Evolutionary conservation across 2,888 invertebrate genomes (phyloP).

Genomic region (Macrophya annulata): DNA sequence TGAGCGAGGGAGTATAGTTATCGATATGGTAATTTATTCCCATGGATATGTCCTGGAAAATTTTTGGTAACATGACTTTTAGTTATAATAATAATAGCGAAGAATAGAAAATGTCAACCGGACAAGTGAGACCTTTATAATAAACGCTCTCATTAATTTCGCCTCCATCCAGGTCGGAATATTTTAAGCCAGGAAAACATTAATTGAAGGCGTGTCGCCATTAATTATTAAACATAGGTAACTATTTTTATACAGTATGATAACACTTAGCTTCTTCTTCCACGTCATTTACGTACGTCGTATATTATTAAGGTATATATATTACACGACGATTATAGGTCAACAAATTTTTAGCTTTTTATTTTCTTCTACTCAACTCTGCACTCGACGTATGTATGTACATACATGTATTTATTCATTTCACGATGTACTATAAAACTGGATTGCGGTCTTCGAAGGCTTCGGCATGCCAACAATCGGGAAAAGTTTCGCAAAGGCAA

Average conservation of each 20-base stretch:
- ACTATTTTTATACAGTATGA: constrained; percentile 2
- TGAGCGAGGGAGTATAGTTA: neutral
- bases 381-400: neutral
- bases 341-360: neutral
- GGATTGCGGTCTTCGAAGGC: constrained; percentile 44
- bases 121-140: constrained; percentile 13
- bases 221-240: neutral
- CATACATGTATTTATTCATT: constrained; percentile 13
- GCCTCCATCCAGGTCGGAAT: neutral
- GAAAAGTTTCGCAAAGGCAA: neutral
- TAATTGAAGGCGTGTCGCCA: constrained; percentile 13
- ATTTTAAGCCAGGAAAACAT: constrained; percentile 31
- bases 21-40: constrained; percentile 3
- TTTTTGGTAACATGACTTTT: neutral
- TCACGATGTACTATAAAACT: constrained; percentile 9
- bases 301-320: constrained; percentile 6
- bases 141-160: constrained; percentile 12
- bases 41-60: neutral
- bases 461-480: constrained; percentile 22
- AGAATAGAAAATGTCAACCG: neutral
- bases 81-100: neutral
- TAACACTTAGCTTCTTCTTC: neutral
- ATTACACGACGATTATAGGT: neutral
- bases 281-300: neutral
- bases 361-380: neutral